Evolutionary conservation across 2,888 invertebrate genomes (phyloP), one percentile per base, ranked within the genome.

Genomic region (Odontocolon sp.): DNA sequence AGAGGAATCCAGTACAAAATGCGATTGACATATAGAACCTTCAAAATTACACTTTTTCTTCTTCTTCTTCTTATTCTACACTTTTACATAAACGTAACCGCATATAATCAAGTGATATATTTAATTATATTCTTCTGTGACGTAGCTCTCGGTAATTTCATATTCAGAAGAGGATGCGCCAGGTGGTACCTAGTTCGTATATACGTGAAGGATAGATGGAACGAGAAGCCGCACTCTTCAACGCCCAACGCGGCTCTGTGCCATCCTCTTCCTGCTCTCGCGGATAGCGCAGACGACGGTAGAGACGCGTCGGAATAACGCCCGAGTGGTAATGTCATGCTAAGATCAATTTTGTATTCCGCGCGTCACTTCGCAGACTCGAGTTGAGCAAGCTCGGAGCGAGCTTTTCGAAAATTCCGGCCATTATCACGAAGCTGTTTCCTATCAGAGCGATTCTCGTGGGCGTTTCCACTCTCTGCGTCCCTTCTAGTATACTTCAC

Each of bases 321-420:
- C 64, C 28, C 42, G 59, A 75, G 82, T 78, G 82, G 81, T 87
- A 87, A 87, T 87, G 82, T 83, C 83, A 84, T 84, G 85, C 84
- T 87, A 87, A 87, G 87, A 87, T 87, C 86, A 86, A 87, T 87
- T 87, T 87, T 87, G 87, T 87, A 87, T 87, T 87, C 87, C 81
- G 83, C 76, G 83, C 87, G 84, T 86, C 86, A 86, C 87, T 85
- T 86, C 84, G 82, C 80, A 86, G 86, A 83, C 83, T 85, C 82
- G 77, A 85, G 85, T 86, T 86, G 86, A 87, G 87, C 83, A 36
- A 52, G 54, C 11, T 67, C 80, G 18, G 52, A 47, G 38, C 67
- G 83, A 85, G 87, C 85, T 87, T 87, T 87, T 85, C 84, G 82
- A 85, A 87, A 76, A 86, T 86, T 87, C 84, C 81, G 67, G 69